A percentile compares a stretch with the other conserved stretches of the same genome.
phyloP scores from a whole-genome alignment of 1,140 invertebrate species.

The Odontomachus brunneus region DNA sequence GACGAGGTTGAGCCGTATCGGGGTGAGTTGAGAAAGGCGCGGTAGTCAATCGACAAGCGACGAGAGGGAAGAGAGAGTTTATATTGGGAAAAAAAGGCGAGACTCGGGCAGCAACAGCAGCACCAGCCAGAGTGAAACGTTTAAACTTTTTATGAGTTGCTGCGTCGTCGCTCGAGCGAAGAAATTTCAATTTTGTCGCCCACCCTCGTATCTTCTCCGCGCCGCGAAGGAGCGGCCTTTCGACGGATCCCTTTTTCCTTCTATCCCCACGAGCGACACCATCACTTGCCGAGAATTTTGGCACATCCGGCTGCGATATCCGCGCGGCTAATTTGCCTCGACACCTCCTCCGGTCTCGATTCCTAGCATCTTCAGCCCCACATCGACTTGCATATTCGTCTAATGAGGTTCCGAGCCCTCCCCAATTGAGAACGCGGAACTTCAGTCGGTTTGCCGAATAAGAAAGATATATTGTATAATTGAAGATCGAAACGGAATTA shows the following conservation, averaged over 20 bases:
- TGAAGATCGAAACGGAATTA: neutral
- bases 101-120: constrained; percentile 71
- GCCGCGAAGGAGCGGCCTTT: constrained; percentile 36
- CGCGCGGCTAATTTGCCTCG: constrained; percentile 49
- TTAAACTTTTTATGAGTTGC: constrained; percentile 86
- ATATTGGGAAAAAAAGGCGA: constrained; percentile 82
- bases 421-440: neutral
- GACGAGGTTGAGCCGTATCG: constrained; percentile 61
- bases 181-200: constrained; percentile 85
- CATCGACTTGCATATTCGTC: constrained; percentile 21
- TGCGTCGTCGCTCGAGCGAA: constrained; percentile 83
- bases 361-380: neutral
- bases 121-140: constrained; percentile 81
- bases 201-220: constrained; percentile 55
- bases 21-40: constrained; percentile 66
- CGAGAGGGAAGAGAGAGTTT: constrained; percentile 79
- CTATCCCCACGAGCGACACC: constrained; percentile 22
- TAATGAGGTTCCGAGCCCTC: constrained; percentile 25
- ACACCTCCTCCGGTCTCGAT: constrained; percentile 25
- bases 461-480: neutral
- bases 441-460: constrained; percentile 16
- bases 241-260: constrained; percentile 44
- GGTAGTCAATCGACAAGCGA: constrained; percentile 83
- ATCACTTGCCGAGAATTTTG: constrained; percentile 45
- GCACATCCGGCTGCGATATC: constrained; percentile 56